Percentiles rank a stretch among this genome's conserved stretches.
Conservation (phyloP, 1,140 invertebrate species). For the Matsumurasca onukii region DNA sequence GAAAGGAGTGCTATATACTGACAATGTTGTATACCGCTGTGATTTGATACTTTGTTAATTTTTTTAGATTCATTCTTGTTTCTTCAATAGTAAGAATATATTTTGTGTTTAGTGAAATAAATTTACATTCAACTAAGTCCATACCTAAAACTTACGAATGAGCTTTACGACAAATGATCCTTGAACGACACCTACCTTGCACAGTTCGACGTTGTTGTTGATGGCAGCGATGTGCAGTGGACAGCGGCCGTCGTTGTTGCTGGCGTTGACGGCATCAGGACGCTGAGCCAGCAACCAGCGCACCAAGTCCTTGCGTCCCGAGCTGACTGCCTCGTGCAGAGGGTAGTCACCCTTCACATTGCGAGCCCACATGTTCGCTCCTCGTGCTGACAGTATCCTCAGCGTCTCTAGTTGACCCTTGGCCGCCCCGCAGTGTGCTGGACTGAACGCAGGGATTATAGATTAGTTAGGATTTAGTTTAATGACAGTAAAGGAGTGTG, state of each 20-base stretch:
- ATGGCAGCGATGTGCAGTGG: conserved; percentile 92
- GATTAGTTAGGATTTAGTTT: no score
- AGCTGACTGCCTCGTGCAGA: conserved; percentile 92
- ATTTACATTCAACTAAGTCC: no score
- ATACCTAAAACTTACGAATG: no score
- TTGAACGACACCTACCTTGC: conserved; percentile 64
- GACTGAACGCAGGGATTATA: conserved; percentile 52
- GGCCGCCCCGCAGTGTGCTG: conserved; percentile 86
- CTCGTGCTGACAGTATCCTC: conserved; percentile 72
- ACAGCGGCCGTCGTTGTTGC: conserved; percentile 91
- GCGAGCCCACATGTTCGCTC: conserved; percentile 88
- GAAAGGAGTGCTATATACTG: no score
- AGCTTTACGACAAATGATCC: no score
- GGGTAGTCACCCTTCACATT: conserved; percentile 91
- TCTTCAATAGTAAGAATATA: no score
- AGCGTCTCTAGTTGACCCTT: conserved; percentile 91
- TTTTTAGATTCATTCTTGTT: no score
- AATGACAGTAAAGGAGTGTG: no score
- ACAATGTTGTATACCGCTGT: no score
- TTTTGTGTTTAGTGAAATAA: no score
- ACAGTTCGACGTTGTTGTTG: conserved; percentile 92
- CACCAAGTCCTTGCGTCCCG: conserved; percentile 83
- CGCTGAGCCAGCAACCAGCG: conserved; percentile 82
- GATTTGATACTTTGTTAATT: no score
- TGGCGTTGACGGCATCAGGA: conserved; percentile 80